phyloP scores from a whole-genome alignment of 2,888 invertebrate genomes.

The Drosophila tripunctata region DNA sequence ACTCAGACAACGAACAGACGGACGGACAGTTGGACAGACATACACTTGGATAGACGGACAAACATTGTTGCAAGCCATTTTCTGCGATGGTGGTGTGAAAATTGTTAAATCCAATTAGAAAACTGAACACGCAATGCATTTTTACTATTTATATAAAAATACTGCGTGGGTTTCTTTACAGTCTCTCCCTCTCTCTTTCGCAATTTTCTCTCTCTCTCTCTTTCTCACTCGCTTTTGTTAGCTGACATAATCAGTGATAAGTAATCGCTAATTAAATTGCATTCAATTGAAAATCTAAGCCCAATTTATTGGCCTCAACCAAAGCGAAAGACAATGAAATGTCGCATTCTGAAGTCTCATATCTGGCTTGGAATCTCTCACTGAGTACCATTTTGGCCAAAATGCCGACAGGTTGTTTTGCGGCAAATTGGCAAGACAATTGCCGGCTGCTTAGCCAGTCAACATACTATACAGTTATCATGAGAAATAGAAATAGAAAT shows the following conservation, averaged over 20 bases:
- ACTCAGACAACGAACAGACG: not conserved
- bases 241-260: slow-evolving; percentile 74
- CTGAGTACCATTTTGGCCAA: slow-evolving; percentile 66
- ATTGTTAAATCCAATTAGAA: slow-evolving; percentile 70
- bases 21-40: not conserved
- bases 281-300: slow-evolving; percentile 46
- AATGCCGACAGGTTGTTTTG: slow-evolving; percentile 69
- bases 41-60: not conserved
- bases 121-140: slow-evolving; percentile 60
- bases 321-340: slow-evolving; percentile 69
- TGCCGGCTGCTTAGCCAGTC: slow-evolving; percentile 45
- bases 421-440: slow-evolving; percentile 76
- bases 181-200: not conserved
- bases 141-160: slow-evolving; percentile 12
- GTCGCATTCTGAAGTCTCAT: slow-evolving; percentile 67
- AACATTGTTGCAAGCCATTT: slow-evolving; percentile 37
- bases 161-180: slow-evolving; percentile 39
- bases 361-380: slow-evolving; percentile 42
- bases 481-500: slow-evolving; percentile 42
- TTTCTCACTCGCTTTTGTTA: too few relatives aligned
- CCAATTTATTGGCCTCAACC: slow-evolving; percentile 46
- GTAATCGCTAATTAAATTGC: slow-evolving; percentile 73
- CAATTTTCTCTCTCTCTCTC: not conserved
- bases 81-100: slow-evolving; percentile 66
- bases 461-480: slow-evolving; percentile 74